These are phyloP conservation scores for Trypoxylon attenuatum DNA, from an alignment of 2,888 invertebrate genomes.

Conservation along the genomic window DNA sequence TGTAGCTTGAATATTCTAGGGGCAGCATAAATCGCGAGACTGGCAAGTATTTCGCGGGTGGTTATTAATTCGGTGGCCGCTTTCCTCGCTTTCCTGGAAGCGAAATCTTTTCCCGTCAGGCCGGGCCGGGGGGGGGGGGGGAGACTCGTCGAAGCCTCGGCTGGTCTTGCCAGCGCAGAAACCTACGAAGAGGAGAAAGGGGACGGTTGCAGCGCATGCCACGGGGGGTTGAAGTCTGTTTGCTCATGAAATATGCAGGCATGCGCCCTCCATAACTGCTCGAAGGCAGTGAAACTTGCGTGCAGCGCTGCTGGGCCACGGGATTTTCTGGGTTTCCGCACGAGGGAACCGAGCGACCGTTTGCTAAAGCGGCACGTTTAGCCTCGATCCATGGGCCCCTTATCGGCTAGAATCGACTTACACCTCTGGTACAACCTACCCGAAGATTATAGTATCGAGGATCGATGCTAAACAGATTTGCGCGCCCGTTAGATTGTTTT, in stretches of 20 bases:
- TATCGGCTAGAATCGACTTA: conserved; percentile 35
- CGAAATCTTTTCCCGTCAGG: conserved; percentile 52
- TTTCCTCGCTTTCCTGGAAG: conserved; percentile 28
- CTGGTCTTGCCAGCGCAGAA: conserved; percentile 25
- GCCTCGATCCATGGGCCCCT: conserved; percentile 23
- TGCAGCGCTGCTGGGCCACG: conserved; percentile 60
- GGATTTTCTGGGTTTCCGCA: conserved; percentile 62
- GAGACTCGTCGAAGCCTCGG: conserved; percentile 31
- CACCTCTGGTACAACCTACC: background rate
- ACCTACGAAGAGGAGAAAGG: background rate
- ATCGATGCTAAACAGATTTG: too few species aligned
- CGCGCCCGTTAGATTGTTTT: too few species aligned
- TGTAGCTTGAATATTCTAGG: too few species aligned
- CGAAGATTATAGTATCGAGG: conserved; percentile 4
- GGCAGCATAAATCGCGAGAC: too few species aligned
- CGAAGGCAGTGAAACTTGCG: conserved; percentile 67
- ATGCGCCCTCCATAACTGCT: conserved; percentile 67
- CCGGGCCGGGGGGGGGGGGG: conserved; percentile 33
- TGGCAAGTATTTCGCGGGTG: too few species aligned
- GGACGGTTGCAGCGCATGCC: conserved; percentile 49
- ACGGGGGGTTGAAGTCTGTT: conserved; percentile 65
- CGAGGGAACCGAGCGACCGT: conserved; percentile 25
- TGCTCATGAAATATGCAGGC: conserved; percentile 73
- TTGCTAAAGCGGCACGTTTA: conserved; percentile 51
- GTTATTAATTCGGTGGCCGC: too few species aligned